phyloP scores from a whole-genome alignment of 2,888 invertebrate genomes.

The Diplazon laetatorius region DNA sequence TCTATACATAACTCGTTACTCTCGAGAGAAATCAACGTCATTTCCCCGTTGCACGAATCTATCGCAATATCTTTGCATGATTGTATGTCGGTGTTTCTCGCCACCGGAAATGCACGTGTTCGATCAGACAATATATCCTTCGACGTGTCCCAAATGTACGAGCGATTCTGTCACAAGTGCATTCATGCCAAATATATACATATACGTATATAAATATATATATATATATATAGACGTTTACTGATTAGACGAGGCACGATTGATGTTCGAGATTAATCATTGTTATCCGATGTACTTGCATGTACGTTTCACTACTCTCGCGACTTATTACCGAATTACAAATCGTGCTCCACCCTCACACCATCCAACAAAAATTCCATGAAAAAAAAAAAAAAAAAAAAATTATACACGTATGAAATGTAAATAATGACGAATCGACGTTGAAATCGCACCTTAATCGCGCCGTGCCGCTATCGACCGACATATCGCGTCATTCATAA shows the following conservation, averaged over 20 bases:
- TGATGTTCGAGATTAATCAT: conserved; percentile 14
- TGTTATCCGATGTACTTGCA: conserved; percentile 27
- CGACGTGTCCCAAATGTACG: conserved; percentile 38
- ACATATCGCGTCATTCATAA: conserved; percentile 20
- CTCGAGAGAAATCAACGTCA: conserved; percentile 39
- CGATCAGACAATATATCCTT: background rate
- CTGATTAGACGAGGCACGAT: conserved; percentile 8
- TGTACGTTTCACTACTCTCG: conserved; percentile 25
- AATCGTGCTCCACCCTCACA: background rate
- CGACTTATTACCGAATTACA: no score
- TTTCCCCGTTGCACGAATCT: conserved; percentile 42
- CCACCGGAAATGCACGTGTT: conserved; percentile 33
- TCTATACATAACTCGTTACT: background rate
- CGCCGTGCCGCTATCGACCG: conserved; percentile 43
- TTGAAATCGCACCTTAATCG: conserved; percentile 42
- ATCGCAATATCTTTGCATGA: conserved; percentile 29
- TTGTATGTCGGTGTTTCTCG: conserved; percentile 34
- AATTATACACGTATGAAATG: background rate
- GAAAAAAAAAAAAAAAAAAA: background rate
- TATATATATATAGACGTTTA: background rate
- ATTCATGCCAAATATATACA: conserved; percentile 12
- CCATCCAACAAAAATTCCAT: background rate
- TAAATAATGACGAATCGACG: conserved; percentile 24
- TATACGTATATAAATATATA: no score
- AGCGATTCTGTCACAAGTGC: conserved; percentile 40